Evolutionary conservation across 2,888 invertebrate genomes (phyloP), one percentile per base, ranked within the genome.

Genomic region (Leptopilina myrica): DNA sequence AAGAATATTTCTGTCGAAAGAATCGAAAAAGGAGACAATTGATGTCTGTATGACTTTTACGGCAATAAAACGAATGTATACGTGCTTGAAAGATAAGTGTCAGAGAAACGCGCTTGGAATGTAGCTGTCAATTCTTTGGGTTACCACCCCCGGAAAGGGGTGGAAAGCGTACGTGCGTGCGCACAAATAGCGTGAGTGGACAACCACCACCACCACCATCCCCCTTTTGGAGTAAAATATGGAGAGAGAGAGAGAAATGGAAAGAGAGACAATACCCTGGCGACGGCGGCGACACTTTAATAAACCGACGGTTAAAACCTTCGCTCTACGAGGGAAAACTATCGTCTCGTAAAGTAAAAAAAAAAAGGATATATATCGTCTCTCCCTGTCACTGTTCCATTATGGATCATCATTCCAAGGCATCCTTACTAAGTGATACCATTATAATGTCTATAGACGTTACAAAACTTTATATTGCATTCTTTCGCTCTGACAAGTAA

Each of bases 241-340:
- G 67, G 64, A 73, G 69, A 67, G 65, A 73, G 69, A 33, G 33
- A 33, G 3, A 67, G 64, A 73, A 33, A 33, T 33, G 33, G 69
- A 67, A 69, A 78, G 77, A 80, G 77, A 80, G 79, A 78, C 79
- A 77, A 81, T 81, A 77, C 76, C 81, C 78, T 73, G 80, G 81
- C 78, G 82, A 76, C 83, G 85, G 78, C 84, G 85, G 84, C 84
- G 88, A 86, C 87, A 86, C 86, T 89, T 88, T 89, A 89, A 89
- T 89, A 89, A 33, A 89, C 84, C 85, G 84, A 80, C 84, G 85
- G 83, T 82, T 86, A 33, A 33, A 85, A 86, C 84, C 82, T 83
- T 80, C 80, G 81, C 77, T 49, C 2, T 33, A 64, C 67, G 80
- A 66, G 69, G 76, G 76, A 78, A 78, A 14, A 80, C 79, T 80